Base-by-base conservation (phyloP, 2,113 vertebrate genomes). In the Morone chrysops region DNA sequence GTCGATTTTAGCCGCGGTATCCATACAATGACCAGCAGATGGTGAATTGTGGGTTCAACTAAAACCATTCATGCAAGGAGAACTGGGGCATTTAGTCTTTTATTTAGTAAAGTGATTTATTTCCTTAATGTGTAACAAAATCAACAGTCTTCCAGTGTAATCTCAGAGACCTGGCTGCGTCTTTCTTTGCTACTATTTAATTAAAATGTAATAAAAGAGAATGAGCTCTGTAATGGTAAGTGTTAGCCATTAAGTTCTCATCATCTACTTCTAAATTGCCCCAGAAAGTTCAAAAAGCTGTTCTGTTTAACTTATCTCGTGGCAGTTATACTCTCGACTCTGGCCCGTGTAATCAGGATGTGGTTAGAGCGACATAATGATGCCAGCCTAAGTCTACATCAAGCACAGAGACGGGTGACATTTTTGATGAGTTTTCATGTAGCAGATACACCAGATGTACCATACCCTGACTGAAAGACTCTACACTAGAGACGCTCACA, bases 271-370 rank as follows among this genome's bases (percentile, higher is more conserved):
- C 69, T 67, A 84, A 63, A 80, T 38, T 60, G 51, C 51, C 69
- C 63, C 61, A 22, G 71, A 75, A 62, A 16, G n/a, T 60, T 65
- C 8, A 25, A 61, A 67, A 77, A 11, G 9, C n/a, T 62, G 17
- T 63, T 82, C 68, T 85, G 59, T 75, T 82, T 9, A 81, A 87
- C 70, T 67, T 82, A 72, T 84, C 62, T 82, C 25, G 36, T 71
- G 43, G 36, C 80, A 80, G 40, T 70, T 82, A 43, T 61, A 41
- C 75, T 54, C 62, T 76, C 67, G 61, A 4, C 51, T 82, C 71
- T 80, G 63, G 79, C 83, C 81, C 53, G 57, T 41, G 65, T 63
- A 82, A 81, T 85, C 86, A 90, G 72, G 82, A 90, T 79, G 86
- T 41, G 73, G 75, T 87, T 75, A 78, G 78, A 63, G 50, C 67